phyloP scores from a whole-genome alignment of 2,888 invertebrate genomes.

The Eubasilissa splendida region DNA sequence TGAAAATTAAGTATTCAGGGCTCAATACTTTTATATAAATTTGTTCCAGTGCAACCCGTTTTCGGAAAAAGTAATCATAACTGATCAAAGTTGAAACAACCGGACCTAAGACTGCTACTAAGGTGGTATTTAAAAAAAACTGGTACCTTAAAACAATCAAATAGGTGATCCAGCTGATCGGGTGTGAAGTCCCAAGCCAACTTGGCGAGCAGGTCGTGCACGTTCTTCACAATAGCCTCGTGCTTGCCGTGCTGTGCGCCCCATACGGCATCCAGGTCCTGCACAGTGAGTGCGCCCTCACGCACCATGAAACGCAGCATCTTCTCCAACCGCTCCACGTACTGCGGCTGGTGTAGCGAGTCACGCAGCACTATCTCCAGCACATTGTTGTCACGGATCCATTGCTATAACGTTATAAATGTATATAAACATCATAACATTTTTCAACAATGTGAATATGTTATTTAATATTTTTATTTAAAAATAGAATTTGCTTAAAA shows the following conservation, averaged over 20 bases:
- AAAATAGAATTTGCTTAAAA: too few species aligned
- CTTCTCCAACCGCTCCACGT: constrained; percentile 97
- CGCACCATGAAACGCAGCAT: constrained; percentile 98
- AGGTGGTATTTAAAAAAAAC: constrained; percentile 24
- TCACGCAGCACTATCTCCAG: constrained; percentile 95
- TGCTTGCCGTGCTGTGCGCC: constrained; percentile 97
- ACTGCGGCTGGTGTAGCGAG: constrained; percentile 97
- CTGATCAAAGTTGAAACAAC: too few species aligned
- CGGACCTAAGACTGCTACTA: too few species aligned
- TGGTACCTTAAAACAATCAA: constrained; percentile 94
- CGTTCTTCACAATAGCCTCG: constrained; percentile 98
- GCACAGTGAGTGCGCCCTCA: constrained; percentile 88
- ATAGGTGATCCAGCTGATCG: constrained; percentile 96
- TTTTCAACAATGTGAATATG: background rate
- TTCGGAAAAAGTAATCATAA: too few species aligned
- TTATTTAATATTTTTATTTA: background rate
- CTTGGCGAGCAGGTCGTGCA: constrained; percentile 96
- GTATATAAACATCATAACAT: background rate
- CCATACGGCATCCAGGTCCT: constrained; percentile 97
- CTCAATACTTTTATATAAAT: too few species aligned
- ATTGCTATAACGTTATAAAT: constrained; percentile 74
- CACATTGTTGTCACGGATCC: constrained; percentile 97
- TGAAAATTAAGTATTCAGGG: too few species aligned
- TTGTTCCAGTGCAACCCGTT: too few species aligned
- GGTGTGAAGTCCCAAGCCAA: constrained; percentile 98